These are phyloP conservation scores for Penaeus monodon DNA, from an alignment of 2,888 invertebrate species.

Conservation along the genomic window DNA sequence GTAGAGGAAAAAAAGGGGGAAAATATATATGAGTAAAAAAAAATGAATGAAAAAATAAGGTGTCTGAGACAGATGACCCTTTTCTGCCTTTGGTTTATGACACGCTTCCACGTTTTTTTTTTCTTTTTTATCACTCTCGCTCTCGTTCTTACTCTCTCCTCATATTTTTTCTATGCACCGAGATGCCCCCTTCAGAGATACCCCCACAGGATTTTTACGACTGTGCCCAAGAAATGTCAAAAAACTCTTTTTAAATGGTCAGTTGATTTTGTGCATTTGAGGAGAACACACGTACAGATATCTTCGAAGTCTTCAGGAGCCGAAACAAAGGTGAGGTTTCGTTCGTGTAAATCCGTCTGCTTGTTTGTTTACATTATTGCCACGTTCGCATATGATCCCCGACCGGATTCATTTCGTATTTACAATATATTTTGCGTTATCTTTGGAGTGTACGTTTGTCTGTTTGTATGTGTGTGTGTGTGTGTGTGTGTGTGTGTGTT, in stretches of 20 bases:
- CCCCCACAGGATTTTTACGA: slow-evolving; percentile 9
- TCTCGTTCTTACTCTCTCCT: neutral
- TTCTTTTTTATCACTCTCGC: neutral
- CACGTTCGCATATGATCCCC: too few species aligned
- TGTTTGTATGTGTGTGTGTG: too few species aligned
- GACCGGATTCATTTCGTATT: too few species aligned
- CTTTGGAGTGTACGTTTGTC: too few species aligned
- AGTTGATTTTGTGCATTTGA: slow-evolving; percentile 31
- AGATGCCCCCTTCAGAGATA: too few species aligned
- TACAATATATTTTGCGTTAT: too few species aligned
- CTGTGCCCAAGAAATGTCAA: neutral
- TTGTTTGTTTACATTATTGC: too few species aligned
- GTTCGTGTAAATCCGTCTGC: too few species aligned
- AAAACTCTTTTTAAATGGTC: slow-evolving; percentile 51
- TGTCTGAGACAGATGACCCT: slow-evolving; percentile 25
- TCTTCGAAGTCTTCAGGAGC: neutral
- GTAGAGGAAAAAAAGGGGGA: neutral
- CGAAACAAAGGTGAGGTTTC: too few species aligned
- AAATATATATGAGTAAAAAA: neutral
- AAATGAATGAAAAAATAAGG: slow-evolving; percentile 14
- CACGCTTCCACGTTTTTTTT: neutral
- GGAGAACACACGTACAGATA: slow-evolving; percentile 9
- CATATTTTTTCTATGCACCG: neutral
- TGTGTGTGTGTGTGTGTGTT: too few species aligned
- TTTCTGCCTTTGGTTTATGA: slow-evolving; percentile 35